These are phyloP conservation scores for Petrocephalus sullivani DNA, from an alignment of 2,797 vertebrate genomes.

Conservation along the genomic window DNA sequence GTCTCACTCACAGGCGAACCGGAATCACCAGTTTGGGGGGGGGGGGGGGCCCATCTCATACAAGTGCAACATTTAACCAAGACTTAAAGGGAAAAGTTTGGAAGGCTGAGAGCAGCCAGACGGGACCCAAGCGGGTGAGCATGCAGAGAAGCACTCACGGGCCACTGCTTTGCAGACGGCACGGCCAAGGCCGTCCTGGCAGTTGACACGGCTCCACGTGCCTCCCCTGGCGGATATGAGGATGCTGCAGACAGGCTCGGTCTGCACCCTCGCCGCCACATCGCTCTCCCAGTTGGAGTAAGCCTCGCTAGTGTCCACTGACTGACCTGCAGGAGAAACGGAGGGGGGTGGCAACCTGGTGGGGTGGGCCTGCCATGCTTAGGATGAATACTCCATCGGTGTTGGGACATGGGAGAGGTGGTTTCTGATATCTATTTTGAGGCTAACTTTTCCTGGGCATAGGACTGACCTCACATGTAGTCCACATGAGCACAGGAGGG, in stretches of 20 bases:
- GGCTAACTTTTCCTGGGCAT: not conserved
- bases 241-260: constrained; percentile 61
- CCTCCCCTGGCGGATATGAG: constrained; percentile 66
- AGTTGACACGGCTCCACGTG: constrained; percentile 71
- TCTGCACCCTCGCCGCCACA: not conserved
- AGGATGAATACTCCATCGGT: not conserved
- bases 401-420: not conserved
- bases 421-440: not conserved
- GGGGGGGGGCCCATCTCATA: no score
- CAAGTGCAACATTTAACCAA: no score
- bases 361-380: not conserved
- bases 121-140: no score
- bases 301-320: constrained; percentile 59
- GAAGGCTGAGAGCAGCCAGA: not conserved
- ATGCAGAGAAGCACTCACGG: constrained; percentile 57
- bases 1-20: not conserved
- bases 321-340: constrained; percentile 33
- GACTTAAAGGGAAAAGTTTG: not conserved
- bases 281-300: constrained; percentile 73
- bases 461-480: not conserved
- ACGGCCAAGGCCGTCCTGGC: constrained; percentile 63
- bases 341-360: not conserved
- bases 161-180: constrained; percentile 78
- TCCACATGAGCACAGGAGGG: not conserved
- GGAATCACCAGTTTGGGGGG: not conserved